phyloP scores from a whole-genome alignment of 2,888 invertebrate genomes.

The Lycocerus yunnanus region DNA sequence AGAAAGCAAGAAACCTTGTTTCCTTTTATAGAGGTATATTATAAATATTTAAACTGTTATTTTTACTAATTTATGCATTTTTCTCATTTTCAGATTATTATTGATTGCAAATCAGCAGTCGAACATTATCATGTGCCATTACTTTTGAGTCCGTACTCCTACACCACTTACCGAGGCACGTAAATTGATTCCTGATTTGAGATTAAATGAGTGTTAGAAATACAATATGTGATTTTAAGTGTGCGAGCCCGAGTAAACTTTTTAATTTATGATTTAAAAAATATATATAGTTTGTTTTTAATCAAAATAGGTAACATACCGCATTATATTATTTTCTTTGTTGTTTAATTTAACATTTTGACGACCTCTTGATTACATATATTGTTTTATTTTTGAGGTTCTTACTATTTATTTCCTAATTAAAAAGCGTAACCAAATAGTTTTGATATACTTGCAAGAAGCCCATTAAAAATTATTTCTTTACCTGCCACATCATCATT shows the following conservation, averaged over 20 bases:
- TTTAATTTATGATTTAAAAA: neutral
- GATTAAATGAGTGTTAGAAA: neutral
- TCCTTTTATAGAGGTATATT: constrained; percentile 73
- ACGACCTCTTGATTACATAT: neutral
- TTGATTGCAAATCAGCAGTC: constrained; percentile 65
- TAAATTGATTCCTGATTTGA: constrained; percentile 44
- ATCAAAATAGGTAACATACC: neutral
- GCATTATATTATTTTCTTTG: neutral
- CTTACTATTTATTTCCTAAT: too few species aligned
- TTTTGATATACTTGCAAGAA: too few species aligned
- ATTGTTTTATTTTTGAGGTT: too few species aligned
- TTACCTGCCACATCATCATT: neutral
- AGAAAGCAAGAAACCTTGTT: constrained; percentile 68
- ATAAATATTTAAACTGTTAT: neutral
- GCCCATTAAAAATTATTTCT: neutral
- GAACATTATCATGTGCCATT: constrained; percentile 79
- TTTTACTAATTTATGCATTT: neutral
- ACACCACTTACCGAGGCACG: constrained; percentile 76
- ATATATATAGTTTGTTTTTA: neutral
- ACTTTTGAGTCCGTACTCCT: constrained; percentile 75
- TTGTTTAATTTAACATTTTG: neutral
- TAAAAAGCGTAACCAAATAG: too few species aligned
- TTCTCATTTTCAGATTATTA: constrained; percentile 65
- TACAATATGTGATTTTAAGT: neutral
- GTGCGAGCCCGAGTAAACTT: neutral